These are phyloP conservation scores for Cataglyphis rosenhaueri DNA, from an alignment of 2,888 invertebrate species.

Conservation along the genomic window DNA sequence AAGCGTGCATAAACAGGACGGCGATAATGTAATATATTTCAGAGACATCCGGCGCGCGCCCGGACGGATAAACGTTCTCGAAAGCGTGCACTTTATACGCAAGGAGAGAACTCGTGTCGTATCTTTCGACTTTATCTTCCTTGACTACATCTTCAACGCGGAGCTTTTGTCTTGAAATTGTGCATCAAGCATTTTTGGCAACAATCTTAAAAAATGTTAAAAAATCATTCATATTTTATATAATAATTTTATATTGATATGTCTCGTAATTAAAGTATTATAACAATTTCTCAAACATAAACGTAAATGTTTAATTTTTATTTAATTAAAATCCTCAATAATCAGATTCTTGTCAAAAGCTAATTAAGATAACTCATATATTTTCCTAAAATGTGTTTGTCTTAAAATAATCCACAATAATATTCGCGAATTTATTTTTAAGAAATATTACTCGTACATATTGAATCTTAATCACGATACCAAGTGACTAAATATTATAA, in stretches of 20 bases:
- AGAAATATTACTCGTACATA: not conserved
- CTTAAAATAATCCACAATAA: too few relatives aligned
- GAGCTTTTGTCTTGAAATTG: conserved; percentile 8
- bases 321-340: not conserved
- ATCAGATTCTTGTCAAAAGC: not conserved
- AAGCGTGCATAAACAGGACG: conserved; percentile 66
- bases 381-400: not conserved
- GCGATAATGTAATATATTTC: conserved; percentile 60
- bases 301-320: not conserved
- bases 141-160: not conserved
- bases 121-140: not conserved
- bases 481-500: not conserved
- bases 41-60: conserved; percentile 25
- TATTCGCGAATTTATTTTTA: conserved; percentile 10
- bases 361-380: not conserved
- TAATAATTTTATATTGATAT: not conserved
- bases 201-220: not conserved
- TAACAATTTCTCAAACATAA: not conserved
- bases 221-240: not conserved
- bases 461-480: not conserved
- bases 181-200: not conserved
- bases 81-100: conserved; percentile 32
- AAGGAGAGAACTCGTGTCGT: conserved; percentile 8
- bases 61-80: conserved; percentile 38
- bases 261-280: not conserved